Evolutionary conservation across 2,113 vertebrate species (phyloP).

Genomic region (Forbesichthys agassizii): DNA sequence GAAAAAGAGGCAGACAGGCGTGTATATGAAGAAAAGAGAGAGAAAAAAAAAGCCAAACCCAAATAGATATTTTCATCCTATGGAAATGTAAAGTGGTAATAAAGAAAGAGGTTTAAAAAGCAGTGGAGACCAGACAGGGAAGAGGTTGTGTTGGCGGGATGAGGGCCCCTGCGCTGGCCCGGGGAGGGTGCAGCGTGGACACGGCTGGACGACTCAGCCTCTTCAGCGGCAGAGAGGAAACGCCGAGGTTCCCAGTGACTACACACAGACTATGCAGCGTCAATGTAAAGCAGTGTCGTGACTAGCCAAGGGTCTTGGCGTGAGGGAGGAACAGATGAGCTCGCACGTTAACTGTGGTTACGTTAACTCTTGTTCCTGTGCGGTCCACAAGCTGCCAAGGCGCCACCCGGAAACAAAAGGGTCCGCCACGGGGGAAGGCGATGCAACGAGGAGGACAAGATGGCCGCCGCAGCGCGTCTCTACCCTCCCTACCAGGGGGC

Average conservation of each 20-base stretch:
- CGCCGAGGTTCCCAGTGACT: constrained; percentile 74
- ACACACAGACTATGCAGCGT: constrained; percentile 87
- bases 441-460: no score
- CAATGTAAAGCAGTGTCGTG: constrained; percentile 59
- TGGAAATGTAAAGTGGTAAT: neutral
- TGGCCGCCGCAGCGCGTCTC: no score
- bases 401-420: constrained; percentile 27
- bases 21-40: no score
- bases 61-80: neutral
- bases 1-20: neutral
- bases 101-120: neutral
- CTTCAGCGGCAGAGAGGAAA: constrained; percentile 53
- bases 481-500: no score
- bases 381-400: neutral
- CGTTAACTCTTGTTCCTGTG: constrained; percentile 25
- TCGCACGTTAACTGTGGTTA: constrained; percentile 59
- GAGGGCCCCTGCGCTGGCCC: constrained; percentile 72
- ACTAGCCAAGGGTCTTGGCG: constrained; percentile 55
- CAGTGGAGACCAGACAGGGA: constrained; percentile 4
- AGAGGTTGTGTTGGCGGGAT: constrained; percentile 56
- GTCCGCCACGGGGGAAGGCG: no score
- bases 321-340: neutral
- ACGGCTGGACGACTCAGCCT: constrained; percentile 58
- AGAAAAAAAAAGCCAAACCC: neutral
- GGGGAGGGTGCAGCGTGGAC: constrained; percentile 56